A percentile compares a stretch with the other conserved stretches of the same genome.
Conservation (phyloP, 2,888 invertebrate genomes). For the Diaphora mendica region DNA sequence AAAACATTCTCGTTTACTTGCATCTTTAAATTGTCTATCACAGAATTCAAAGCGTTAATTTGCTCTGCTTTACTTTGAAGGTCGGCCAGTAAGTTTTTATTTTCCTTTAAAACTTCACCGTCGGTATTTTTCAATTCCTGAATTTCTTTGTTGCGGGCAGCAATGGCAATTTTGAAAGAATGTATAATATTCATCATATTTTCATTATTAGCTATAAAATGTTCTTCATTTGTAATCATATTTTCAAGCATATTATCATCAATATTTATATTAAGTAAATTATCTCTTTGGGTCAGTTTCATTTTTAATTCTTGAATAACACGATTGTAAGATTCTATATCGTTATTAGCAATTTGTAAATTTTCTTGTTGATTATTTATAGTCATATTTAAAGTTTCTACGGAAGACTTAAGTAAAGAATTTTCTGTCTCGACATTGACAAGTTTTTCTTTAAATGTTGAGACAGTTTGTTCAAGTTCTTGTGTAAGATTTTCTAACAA, state of each 20-base stretch:
- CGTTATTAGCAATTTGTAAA: conserved; percentile 60
- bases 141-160: conserved; percentile 68
- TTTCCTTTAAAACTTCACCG: conserved; percentile 23
- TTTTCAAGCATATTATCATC: conserved; percentile 63
- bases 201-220: conserved; percentile 74
- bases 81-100: conserved; percentile 47
- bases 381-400: conserved; percentile 68
- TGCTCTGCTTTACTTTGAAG: conserved; percentile 56
- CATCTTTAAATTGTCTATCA: conserved; percentile 46
- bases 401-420: conserved; percentile 61
- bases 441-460: conserved; percentile 62
- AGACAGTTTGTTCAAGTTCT: conserved; percentile 60
- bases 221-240: conserved; percentile 74
- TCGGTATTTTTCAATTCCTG: conserved; percentile 58
- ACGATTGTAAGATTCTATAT: conserved; percentile 69
- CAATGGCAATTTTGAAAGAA: conserved; percentile 66
- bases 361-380: conserved; percentile 66
- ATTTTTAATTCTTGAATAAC: conserved; percentile 71
- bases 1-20: conserved; percentile 53
- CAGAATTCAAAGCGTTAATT: conserved; percentile 36
- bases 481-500: conserved; percentile 64
- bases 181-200: conserved; percentile 75
- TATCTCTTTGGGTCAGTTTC: conserved; percentile 63
- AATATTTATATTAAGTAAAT: conserved; percentile 49
- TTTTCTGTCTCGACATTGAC: conserved; percentile 66